A percentile compares a stretch with the other conserved stretches of the same genome.
Evolutionary conservation across 2,888 invertebrate genomes (phyloP).

Genomic region (Ichneumoninae sp.): DNA sequence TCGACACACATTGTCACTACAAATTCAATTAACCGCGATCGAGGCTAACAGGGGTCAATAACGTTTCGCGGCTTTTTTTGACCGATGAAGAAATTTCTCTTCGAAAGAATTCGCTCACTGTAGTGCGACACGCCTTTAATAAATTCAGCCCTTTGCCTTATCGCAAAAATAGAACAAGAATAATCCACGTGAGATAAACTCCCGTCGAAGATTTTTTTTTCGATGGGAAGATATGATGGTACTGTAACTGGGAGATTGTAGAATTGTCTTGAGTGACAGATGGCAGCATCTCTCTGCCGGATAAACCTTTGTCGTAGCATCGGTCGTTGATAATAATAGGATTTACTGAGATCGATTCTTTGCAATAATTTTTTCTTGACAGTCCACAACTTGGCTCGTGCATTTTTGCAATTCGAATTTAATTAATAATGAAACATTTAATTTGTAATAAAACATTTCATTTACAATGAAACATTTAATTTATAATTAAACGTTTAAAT

Average conservation of each 20-base stretch:
- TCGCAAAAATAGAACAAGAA: not conserved
- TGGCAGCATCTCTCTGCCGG: constrained; percentile 52
- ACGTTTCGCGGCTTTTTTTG: constrained; percentile 67
- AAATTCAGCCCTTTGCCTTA: not conserved
- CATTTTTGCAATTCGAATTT: not conserved
- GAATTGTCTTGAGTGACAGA: constrained; percentile 54
- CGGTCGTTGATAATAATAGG: constrained; percentile 38
- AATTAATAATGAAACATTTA: not conserved
- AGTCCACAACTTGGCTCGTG: not conserved
- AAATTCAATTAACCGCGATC: constrained; percentile 73
- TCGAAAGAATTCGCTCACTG: not conserved
- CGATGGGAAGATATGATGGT: not conserved
- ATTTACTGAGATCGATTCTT: not conserved
- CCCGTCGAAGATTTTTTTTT: not conserved
- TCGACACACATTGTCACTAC: constrained; percentile 63
- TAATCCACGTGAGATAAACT: not conserved
- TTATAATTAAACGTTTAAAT: no score
- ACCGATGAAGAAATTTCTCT: constrained; percentile 47
- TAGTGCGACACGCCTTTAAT: not conserved
- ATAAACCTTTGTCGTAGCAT: not conserved
- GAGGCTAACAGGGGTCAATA: constrained; percentile 74
- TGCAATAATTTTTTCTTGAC: not conserved
- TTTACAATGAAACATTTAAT: no score
- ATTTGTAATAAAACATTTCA: not conserved
- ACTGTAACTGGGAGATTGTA: constrained; percentile 8